Base-by-base conservation (phyloP, 2,888 invertebrate genomes). In the Linnaemya tessellans region DNA sequence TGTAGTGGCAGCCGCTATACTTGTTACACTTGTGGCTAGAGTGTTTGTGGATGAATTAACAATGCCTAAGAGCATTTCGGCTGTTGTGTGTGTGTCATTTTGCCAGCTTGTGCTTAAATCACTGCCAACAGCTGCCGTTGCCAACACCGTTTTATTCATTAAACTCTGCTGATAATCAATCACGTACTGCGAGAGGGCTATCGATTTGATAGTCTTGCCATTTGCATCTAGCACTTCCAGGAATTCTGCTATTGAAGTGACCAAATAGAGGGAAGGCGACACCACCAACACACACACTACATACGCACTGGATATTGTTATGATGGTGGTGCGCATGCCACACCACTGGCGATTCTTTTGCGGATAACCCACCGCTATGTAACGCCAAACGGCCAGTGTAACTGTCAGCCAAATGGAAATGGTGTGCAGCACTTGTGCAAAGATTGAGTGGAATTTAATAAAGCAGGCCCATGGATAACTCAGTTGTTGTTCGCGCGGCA, bases 341-440 rank as follows among this genome's bases (percentile, higher is more conserved):
- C 98, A 98, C 96, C 97, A 97, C 41, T 95, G 94, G 43, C 95
- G 94, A 90, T 97, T 97, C 88, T 94, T 94, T 87, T 96, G 96
- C 0, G 98, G 98, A 91, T 95, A 95, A 0, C 96, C 97, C 4
- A 97, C 95, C 18, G 97, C 96, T 68, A 98, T 95, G 91, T 97
- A 98, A 5, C 98, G 94, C 97, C 98, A 99, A 11, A 98, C 96
- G 0, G 98, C 98, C 84, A 99, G 92, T 0, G 97, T 96, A 2
- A 98, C 96, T 0, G 98, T 98, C 88, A 98, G 93, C 95, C 97
- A 98, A 88, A 98, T 98, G 1, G 98, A 97, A 87, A 98, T 97
- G 1, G 98, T 98, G 92, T 97, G 97, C 90, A 96, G 95, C 25
- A 96, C 96, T 92, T 98, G 97, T 30, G 97, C 95, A 92, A 98